These are phyloP conservation scores for Plebejus melissa DNA, from an alignment of 2,888 invertebrate genomes.

Conservation along the genomic window DNA sequence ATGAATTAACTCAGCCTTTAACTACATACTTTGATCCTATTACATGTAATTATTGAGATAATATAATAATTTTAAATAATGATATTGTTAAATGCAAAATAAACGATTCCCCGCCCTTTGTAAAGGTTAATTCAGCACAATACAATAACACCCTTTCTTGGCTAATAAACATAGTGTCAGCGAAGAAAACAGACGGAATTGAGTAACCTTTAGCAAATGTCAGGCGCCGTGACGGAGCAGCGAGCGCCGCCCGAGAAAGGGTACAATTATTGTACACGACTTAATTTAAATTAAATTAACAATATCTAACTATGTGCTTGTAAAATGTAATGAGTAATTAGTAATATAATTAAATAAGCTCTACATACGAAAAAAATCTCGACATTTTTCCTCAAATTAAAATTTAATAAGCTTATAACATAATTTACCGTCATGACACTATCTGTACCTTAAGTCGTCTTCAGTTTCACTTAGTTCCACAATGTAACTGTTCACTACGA, in stretches of 20 bases:
- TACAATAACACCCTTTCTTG: conserved; percentile 69
- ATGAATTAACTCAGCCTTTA: not conserved
- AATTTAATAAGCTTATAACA: too few species aligned
- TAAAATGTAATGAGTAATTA: not conserved
- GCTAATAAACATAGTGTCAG: conserved; percentile 62
- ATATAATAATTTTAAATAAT: conserved; percentile 8
- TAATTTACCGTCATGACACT: not conserved
- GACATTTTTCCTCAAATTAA: too few species aligned
- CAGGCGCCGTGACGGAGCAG: conserved; percentile 64
- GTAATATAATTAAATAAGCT: not conserved
- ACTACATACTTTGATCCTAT: not conserved
- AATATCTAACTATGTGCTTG: not conserved
- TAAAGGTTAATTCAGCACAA: conserved; percentile 63
- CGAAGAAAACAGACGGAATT: conserved; percentile 66
- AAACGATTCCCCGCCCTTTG: conserved; percentile 41
- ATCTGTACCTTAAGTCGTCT: not conserved
- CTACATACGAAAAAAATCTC: too few species aligned
- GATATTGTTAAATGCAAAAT: conserved; percentile 45
- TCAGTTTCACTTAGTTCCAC: not conserved
- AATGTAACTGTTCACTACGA: not conserved
- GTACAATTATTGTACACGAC: conserved; percentile 32
- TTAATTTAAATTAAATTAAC: not conserved
- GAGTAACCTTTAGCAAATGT: conserved; percentile 76
- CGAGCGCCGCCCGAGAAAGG: conserved; percentile 68
- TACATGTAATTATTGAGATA: not conserved